phyloP scores from a whole-genome alignment of 2,888 invertebrate species.

The Heteromyza rotundicornis region DNA sequence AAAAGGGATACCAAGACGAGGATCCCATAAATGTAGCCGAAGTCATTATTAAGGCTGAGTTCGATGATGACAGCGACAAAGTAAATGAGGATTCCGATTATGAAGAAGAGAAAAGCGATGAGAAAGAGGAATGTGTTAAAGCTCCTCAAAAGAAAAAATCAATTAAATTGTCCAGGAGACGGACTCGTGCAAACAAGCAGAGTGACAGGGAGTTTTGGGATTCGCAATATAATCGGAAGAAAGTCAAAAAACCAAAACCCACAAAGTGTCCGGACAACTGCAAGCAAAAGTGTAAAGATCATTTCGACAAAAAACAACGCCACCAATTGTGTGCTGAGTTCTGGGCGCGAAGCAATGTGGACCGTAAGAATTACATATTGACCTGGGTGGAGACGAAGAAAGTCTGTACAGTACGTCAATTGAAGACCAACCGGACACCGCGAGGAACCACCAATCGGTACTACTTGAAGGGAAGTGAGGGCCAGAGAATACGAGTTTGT shows the following conservation, averaged over 20 bases:
- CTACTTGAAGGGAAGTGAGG: conserved; percentile 23
- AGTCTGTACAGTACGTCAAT: conserved; percentile 19
- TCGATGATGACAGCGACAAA: too few species aligned
- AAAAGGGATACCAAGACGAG: conserved; percentile 5
- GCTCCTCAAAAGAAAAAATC: too few species aligned
- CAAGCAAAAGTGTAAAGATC: conserved; percentile 30
- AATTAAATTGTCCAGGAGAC: too few species aligned
- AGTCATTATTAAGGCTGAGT: not conserved
- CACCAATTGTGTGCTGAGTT: conserved; percentile 27
- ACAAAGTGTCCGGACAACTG: conserved; percentile 29
- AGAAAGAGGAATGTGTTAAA: too few species aligned
- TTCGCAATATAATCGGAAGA: not conserved
- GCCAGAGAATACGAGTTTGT: conserved; percentile 26
- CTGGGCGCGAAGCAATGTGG: conserved; percentile 28
- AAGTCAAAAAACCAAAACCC: conserved; percentile 18
- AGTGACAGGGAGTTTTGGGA: not conserved
- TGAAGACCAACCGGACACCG: not conserved
- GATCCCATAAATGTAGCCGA: conserved; percentile 22
- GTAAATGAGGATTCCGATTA: too few species aligned
- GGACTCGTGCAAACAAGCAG: too few species aligned
- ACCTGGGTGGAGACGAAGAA: conserved; percentile 26
- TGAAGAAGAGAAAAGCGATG: too few species aligned
- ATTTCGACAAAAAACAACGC: conserved; percentile 28
- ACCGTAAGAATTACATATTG: conserved; percentile 26
- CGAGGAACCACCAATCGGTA: conserved; percentile 31